Evolutionary conservation across 92 coral and sea anemone species (phyloP).

Genomic region (Palythoa grandis): DNA sequence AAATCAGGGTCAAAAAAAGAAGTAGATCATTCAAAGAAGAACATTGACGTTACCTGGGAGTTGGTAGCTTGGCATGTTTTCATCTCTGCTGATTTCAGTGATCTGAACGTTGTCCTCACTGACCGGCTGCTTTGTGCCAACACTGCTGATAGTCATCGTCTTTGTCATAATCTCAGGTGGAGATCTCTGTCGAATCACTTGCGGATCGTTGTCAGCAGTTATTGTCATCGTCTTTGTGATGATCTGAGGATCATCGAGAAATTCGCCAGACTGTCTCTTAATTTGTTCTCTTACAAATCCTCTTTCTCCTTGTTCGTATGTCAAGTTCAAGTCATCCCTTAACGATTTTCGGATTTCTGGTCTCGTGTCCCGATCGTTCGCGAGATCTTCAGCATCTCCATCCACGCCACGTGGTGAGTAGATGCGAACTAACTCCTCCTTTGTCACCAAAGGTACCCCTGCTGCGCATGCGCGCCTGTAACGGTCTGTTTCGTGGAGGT

Average conservation of each 20-base stretch:
- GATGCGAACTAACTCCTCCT: constrained; percentile 74
- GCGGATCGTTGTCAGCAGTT: constrained; percentile 71
- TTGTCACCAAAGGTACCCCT: constrained; percentile 75
- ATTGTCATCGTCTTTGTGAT: constrained; percentile 76
- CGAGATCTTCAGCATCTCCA: constrained; percentile 36
- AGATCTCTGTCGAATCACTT: constrained; percentile 67
- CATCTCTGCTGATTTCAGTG: constrained; percentile 27
- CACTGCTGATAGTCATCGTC: constrained; percentile 66
- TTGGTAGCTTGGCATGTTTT: constrained; percentile 31
- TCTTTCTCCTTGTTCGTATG: constrained; percentile 89
- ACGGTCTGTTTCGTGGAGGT: constrained; percentile 44
- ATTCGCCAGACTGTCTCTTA: constrained; percentile 67
- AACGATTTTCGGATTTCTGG: constrained; percentile 72
- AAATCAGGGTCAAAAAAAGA: neutral
- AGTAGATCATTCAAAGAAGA: neutral
- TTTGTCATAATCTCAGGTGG: constrained; percentile 84
- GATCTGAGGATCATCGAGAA: constrained; percentile 68
- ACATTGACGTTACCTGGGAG: constrained; percentile 35
- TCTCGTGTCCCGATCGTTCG: constrained; percentile 29
- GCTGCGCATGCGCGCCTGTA: constrained; percentile 42
- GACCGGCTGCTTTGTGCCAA: constrained; percentile 56
- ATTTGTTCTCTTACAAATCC: constrained; percentile 85
- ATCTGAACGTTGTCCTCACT: constrained; percentile 39
- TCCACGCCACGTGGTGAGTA: constrained; percentile 70
- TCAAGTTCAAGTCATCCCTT: constrained; percentile 67